phyloP scores from a whole-genome alignment of 92 coral and sea anemone genomes.

The Epizoanthus scotinus region DNA sequence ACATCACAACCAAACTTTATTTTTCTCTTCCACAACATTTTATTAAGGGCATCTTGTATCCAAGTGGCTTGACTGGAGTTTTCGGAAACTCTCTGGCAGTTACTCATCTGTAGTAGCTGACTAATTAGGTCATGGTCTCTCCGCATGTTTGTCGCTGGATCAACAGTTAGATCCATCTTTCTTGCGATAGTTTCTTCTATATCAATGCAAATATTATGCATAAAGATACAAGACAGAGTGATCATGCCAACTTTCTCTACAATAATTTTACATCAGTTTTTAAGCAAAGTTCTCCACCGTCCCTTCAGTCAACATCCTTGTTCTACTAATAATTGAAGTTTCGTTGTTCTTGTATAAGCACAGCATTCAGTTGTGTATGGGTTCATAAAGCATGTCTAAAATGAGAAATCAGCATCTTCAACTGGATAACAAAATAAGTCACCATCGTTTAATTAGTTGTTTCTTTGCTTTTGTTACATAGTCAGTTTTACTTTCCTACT shows the following conservation, averaged over 20 bases:
- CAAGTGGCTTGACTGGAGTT: constrained; percentile 30
- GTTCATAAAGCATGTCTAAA: no score
- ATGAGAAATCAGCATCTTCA: no score
- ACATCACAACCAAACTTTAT: no score
- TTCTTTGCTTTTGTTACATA: no score
- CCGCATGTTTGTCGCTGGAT: constrained; percentile 47
- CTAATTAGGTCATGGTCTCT: constrained; percentile 42
- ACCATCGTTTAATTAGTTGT: no score
- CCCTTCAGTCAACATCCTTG: no score
- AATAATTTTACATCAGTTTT: constrained; percentile 55
- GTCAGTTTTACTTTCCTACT: no score
- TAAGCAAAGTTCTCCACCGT: constrained; percentile 40
- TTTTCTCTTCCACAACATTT: no score
- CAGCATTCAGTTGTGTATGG: no score
- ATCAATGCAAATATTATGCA: constrained; percentile 52
- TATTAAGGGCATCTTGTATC: not conserved
- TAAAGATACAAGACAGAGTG: constrained; percentile 44
- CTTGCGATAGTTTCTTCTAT: constrained; percentile 33
- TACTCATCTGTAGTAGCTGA: constrained; percentile 45
- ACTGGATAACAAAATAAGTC: no score
- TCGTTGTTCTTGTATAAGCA: no score
- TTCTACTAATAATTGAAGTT: no score
- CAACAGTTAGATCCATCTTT: constrained; percentile 49
- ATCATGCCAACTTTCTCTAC: constrained; percentile 42
- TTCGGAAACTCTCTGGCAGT: constrained; percentile 45